Base-by-base conservation (phyloP, 1,140 invertebrate species). In the Eulimnadia texana region DNA sequence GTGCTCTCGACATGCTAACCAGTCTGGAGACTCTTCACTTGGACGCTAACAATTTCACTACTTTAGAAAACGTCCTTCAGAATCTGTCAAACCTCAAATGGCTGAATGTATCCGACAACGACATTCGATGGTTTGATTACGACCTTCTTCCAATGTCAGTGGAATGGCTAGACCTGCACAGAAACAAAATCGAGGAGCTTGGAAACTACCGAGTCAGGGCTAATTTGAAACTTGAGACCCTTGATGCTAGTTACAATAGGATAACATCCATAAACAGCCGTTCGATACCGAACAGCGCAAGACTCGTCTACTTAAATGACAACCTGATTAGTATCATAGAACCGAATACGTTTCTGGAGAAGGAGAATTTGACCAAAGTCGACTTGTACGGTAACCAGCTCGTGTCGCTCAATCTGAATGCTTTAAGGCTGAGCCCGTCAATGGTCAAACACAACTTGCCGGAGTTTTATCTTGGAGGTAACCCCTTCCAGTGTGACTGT, bases 311-410 rank as follows among this genome's bases (percentile, higher is more conserved):
- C 68, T 76, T 93, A 25, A 89, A 87, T 68, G 84, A 92, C 70
- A 94, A 94, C 76, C 74, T 82, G 47, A 93, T 94, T 64, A 81
- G 80, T 23, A 88, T 85, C 74, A 87, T 94, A 54, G 87, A 90
- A 67, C 88, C 88, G 0, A 91, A 92, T 66, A 88, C 90, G n/a
- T 93, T 93, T 72, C 87, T 91, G 73, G 89, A 90, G 70, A 94
- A 93, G 71, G 86, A 86, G 1, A 93, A 93, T 72, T 72, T 93
- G 55, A 91, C 88, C 1, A 76, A 84, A 55, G 89, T 93, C 1
- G 88, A 93, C 72, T 73, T 94, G 47, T 85, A 84, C 66, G 84
- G 85, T 50, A 94, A 94, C 71, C 82, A 85, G 68, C 84, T 94
- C 67, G 83, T 83, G 52, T 88, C 81, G 65, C 71, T 94, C 50